Conservation (phyloP, 35 echinoderm and acorn worm species). For the Ptychodera flava region DNA sequence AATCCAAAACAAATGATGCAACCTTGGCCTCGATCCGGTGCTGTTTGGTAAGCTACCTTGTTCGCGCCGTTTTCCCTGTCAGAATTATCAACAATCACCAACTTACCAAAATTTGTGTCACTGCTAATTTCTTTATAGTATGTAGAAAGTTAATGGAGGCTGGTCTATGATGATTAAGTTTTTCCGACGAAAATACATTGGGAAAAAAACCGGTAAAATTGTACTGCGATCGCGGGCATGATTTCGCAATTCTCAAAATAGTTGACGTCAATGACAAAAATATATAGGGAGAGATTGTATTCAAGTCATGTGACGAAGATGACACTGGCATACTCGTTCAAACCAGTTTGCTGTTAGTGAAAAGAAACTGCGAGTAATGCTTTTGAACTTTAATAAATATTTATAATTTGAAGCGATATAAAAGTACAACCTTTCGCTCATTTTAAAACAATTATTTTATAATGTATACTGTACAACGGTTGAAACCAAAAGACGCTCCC, state of each 20-base stretch:
- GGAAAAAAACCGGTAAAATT: neutral
- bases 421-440: too few species aligned
- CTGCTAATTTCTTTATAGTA: too few species aligned
- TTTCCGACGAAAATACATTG: neutral
- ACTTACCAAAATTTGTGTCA: neutral
- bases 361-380: neutral
- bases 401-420: neutral
- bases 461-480: neutral
- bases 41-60: too few species aligned
- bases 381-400: neutral
- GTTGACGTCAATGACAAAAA: neutral
- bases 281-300: neutral
- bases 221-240: neutral
- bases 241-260: neutral
- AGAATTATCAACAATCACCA: neutral
- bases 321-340: neutral
- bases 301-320: neutral
- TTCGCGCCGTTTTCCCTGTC: neutral
- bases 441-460: neutral
- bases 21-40: neutral
- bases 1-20: conserved; percentile 1
- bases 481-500: too few species aligned
- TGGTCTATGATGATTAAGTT: too few species aligned
- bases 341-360: neutral
- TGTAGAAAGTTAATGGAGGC: too few species aligned